Conservation (phyloP, 1,140 invertebrate species). For the Drosophila bifasciata region DNA sequence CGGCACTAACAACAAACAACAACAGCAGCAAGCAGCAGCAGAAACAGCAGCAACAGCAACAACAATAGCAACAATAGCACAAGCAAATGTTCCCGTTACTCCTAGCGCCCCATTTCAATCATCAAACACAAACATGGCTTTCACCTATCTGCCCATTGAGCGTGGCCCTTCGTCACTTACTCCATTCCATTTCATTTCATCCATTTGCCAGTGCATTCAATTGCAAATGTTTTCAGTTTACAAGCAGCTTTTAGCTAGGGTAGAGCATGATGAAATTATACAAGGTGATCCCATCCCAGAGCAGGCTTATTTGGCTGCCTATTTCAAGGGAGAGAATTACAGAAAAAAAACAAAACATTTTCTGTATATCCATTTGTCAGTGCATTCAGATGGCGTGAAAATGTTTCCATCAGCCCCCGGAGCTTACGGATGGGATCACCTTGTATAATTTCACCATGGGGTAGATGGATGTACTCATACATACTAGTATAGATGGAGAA, state of each 20-base stretch:
- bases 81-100: constrained; percentile 17
- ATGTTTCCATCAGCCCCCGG: no score
- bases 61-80: constrained; percentile 21
- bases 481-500: no score
- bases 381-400: no score
- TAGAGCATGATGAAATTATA: no score
- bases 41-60: constrained; percentile 19
- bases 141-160: constrained; percentile 37
- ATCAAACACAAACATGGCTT: constrained; percentile 44
- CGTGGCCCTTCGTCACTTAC: constrained; percentile 63
- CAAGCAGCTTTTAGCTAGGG: constrained; percentile 15
- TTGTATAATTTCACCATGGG: no score
- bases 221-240: constrained; percentile 59
- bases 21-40: constrained; percentile 25
- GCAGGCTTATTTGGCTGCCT: no score
- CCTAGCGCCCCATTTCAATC: constrained; percentile 50
- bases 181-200: constrained; percentile 67
- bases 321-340: no score
- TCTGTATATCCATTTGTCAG: no score
- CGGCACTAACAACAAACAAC: constrained; percentile 20
- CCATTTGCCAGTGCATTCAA: constrained; percentile 61
- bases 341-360: no score
- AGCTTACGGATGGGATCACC: no score
- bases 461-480: no score
- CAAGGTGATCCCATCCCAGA: no score